phyloP scores from a whole-genome alignment of 2,113 vertebrate genomes.

The Trachemys scripta region DNA sequence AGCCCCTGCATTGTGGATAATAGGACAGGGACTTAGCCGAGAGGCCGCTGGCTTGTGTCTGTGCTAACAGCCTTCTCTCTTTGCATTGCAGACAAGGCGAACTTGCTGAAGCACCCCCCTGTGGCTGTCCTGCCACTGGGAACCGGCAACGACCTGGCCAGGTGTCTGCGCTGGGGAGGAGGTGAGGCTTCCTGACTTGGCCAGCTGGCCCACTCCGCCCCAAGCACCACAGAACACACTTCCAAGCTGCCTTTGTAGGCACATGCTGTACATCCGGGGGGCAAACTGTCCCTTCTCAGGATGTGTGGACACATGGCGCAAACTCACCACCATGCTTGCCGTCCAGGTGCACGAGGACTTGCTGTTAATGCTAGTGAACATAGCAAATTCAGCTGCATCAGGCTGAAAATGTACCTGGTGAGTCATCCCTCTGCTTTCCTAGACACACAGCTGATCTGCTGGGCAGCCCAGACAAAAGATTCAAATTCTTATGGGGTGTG shows the following conservation, averaged over 20 bases:
- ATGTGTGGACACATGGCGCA: not conserved
- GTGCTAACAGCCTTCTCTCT: not conserved
- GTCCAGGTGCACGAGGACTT: not conserved
- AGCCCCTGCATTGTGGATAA: not conserved
- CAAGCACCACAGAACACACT: not conserved
- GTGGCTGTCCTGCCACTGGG: conserved; percentile 84
- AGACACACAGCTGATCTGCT: not conserved
- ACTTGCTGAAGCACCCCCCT: conserved; percentile 77
- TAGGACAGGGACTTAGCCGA: not conserved
- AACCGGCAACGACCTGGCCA: conserved; percentile 84
- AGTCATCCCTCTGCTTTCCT: not conserved
- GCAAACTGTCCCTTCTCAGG: not conserved
- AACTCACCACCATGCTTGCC: not conserved
- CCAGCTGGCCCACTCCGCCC: not conserved
- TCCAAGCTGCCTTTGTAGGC: not conserved
- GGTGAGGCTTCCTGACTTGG: conserved; percentile 60
- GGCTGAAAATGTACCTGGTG: not conserved
- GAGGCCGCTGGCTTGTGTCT: not conserved
- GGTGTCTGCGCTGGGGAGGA: conserved; percentile 87
- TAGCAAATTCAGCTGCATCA: not conserved
- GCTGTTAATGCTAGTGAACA: not conserved
- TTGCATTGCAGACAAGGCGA: conserved; percentile 78
- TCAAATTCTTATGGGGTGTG: too few species aligned
- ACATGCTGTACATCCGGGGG: not conserved
- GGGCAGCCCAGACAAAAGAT: too few species aligned